Percentiles rank a stretch among this genome's conserved stretches.
Evolutionary conservation across 2,113 vertebrate species (phyloP).

Genomic region (Athene cunicularia): DNA sequence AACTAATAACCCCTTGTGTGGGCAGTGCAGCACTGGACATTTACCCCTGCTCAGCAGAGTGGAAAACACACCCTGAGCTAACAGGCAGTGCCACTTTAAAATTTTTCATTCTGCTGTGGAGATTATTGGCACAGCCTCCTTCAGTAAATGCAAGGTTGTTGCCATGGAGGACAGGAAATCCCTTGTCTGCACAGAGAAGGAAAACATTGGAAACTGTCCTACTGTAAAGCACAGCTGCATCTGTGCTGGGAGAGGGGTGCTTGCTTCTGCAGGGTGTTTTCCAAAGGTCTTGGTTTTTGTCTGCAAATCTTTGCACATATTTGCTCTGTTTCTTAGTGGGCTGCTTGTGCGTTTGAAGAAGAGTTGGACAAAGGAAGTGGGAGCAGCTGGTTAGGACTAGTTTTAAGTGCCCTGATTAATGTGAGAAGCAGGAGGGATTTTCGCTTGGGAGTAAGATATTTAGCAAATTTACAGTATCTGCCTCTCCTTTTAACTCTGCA

Average conservation of each 20-base stretch:
- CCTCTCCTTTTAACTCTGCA: background rate
- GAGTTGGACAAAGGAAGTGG: background rate
- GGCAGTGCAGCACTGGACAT: background rate
- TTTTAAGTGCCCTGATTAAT: conserved; percentile 20
- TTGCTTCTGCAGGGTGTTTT: background rate
- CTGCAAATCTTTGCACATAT: background rate
- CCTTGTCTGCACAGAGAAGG: conserved; percentile 22
- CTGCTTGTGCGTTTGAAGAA: background rate
- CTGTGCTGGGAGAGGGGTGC: background rate
- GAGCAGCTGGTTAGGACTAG: conserved; percentile 15
- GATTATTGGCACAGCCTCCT: conserved; percentile 40
- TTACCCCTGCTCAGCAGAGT: background rate
- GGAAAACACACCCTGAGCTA: background rate
- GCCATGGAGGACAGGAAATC: conserved; percentile 73
- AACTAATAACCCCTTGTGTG: accelerated
- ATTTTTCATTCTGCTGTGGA: conserved; percentile 4
- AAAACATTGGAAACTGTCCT: conserved; percentile 55
- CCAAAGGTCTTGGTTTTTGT: background rate
- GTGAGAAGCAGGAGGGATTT: background rate
- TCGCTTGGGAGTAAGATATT: background rate
- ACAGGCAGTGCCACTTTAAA: conserved; percentile 36
- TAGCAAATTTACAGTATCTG: background rate
- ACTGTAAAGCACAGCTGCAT: conserved; percentile 48
- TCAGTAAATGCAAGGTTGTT: conserved; percentile 32
- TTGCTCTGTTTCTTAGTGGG: background rate